These are phyloP conservation scores for Nylanderia fulva DNA, from an alignment of 1,140 invertebrate species.

Conservation along the genomic window DNA sequence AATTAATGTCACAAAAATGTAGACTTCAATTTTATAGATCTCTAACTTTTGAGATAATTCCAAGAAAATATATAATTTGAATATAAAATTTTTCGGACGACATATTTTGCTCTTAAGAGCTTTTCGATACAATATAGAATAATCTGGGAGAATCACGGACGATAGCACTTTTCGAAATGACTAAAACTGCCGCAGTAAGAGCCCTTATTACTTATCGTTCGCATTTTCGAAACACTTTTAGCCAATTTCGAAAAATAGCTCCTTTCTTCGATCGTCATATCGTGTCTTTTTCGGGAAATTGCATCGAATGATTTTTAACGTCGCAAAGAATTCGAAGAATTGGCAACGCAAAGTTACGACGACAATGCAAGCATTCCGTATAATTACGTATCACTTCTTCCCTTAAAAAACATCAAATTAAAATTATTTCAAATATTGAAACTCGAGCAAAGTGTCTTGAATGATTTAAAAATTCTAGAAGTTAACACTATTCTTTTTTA, in stretches of 20 bases:
- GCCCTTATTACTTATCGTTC: not conserved
- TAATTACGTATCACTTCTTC: conserved; percentile 51
- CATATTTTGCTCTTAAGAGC: not conserved
- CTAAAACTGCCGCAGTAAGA: conserved; percentile 15
- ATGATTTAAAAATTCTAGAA: no score
- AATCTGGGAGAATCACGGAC: not conserved
- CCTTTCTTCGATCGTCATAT: not conserved
- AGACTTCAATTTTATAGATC: no score
- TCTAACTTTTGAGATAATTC: not conserved
- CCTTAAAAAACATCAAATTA: no score
- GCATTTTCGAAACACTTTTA: conserved; percentile 25
- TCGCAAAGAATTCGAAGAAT: conserved; percentile 40
- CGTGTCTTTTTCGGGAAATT: not conserved
- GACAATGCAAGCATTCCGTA: conserved; percentile 29
- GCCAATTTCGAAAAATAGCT: conserved; percentile 32
- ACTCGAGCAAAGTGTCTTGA: no score
- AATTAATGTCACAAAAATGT: no score
- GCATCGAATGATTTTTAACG: conserved; percentile 31
- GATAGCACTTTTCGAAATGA: conserved; percentile 30
- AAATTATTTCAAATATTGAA: no score
- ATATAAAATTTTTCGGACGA: not conserved
- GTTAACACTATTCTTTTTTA: no score
- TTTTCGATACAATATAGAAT: not conserved
- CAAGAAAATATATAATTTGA: not conserved
- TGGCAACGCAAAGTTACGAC: conserved; percentile 10